Base-by-base conservation (phyloP, 2,888 invertebrate species). In the Cataglyphis livida region DNA sequence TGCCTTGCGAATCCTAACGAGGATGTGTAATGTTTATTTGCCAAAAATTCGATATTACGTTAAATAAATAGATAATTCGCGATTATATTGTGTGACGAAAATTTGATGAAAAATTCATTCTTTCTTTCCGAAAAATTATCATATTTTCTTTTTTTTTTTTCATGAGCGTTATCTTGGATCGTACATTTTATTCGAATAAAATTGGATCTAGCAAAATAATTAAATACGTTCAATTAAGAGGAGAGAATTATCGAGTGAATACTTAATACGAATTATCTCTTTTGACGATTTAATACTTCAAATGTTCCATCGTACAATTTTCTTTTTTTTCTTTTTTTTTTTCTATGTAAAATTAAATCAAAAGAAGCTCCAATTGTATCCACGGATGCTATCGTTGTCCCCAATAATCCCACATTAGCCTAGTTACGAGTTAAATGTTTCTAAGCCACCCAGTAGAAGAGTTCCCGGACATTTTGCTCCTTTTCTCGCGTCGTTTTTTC, bases 391-490 rank as follows among this genome's bases (percentile, higher is more conserved):
- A 68, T 74, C 59, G 41, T 32, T 79, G 83, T 66, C 51, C 9
- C 79, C 70, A 73, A 86, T 89, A 90, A 91, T 89, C 90, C 86
- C 84, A 86, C 87, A 91, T 91, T 91, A 91, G 90, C 90, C 89
- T 82, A 90, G 86, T 91, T 90, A 88, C 85, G 71, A 83, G 76
- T 71, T 85, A 89, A 88, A 86, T 81, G 85, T 85, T 89, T 84
- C 74, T 66, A 71, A 73, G 28, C 76, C 61, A 66, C 66, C 61
- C 51, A 70, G 64, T 70, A 74, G 65, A 44, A 65, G 68, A 74
- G 61, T 61, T 68, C 57, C 65, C 25, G 59, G 35, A 9, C 68
- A 54, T 68, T 71, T 18, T 66, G 41, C 70, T 57, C 68, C 73
- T 75, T 68, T 74, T 70, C 68, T 64, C 51, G 73, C 57, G 68